Evolutionary conservation across 2,113 vertebrate genomes (phyloP).

Genomic region (Plectropomus leopardus): DNA sequence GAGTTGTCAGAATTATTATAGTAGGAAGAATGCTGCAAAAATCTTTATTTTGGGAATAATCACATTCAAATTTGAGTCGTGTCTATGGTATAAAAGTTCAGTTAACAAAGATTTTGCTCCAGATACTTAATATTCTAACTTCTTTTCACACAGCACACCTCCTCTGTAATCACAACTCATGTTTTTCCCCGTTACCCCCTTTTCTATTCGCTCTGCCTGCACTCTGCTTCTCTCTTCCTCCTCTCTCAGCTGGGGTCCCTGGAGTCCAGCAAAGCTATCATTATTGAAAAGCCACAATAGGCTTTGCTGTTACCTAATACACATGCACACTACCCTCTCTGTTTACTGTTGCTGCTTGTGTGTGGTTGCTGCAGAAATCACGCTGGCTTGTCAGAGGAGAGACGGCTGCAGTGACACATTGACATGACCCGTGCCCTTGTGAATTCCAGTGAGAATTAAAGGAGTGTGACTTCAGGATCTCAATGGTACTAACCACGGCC

Average conservation of each 20-base stretch:
- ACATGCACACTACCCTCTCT: slow-evolving; percentile 15
- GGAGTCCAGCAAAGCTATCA: slow-evolving; percentile 32
- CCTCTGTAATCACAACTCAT: not conserved
- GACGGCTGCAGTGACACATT: not conserved
- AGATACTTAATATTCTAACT: not conserved
- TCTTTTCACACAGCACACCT: not conserved
- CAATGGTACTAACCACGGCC: not conserved
- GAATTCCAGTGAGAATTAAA: slow-evolving; percentile 30
- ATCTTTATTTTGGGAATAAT: too few relatives aligned
- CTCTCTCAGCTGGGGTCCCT: slow-evolving; percentile 22
- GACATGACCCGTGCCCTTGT: not conserved
- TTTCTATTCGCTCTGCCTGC: not conserved
- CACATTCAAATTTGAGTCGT: not conserved
- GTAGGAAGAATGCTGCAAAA: too few relatives aligned
- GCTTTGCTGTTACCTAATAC: slow-evolving; percentile 38
- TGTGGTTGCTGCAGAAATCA: not conserved
- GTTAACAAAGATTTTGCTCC: not conserved
- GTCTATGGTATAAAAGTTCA: not conserved
- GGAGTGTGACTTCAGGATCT: not conserved
- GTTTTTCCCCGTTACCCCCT: not conserved
- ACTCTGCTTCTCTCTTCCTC: not conserved
- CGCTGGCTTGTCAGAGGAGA: not conserved
- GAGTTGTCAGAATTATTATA: too few relatives aligned
- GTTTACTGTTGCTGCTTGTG: slow-evolving; percentile 15
- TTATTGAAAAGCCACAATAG: slow-evolving; percentile 53